Evolutionary conservation across 2,113 vertebrate species (phyloP).

Genomic region (Silurus glanis): DNA sequence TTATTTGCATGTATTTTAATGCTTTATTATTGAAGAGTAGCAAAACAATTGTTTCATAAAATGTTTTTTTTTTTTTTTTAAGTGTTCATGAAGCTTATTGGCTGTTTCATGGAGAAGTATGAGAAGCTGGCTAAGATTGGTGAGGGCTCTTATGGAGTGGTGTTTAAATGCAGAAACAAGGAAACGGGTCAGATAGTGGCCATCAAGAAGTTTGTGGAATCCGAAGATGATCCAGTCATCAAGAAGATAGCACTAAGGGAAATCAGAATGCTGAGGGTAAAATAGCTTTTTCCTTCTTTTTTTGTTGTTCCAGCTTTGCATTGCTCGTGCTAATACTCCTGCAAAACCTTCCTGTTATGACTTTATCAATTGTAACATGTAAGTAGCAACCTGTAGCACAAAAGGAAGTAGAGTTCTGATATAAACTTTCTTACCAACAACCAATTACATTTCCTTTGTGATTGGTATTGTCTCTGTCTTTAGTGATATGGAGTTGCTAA

Average conservation of each 20-base stretch:
- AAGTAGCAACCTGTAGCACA: background rate
- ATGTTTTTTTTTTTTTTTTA: background rate
- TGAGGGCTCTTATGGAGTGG: slow-evolving; percentile 91
- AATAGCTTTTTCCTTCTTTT: background rate
- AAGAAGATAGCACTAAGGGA: slow-evolving; percentile 91
- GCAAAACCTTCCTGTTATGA: background rate
- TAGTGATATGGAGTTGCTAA: background rate
- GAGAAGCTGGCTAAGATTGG: slow-evolving; percentile 92
- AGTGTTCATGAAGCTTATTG: slow-evolving; percentile 23
- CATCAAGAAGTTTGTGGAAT: slow-evolving; percentile 94
- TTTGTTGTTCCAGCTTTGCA: background rate
- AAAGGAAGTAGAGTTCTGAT: background rate
- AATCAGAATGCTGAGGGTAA: slow-evolving; percentile 92
- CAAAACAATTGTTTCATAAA: background rate
- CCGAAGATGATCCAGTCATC: slow-evolving; percentile 91
- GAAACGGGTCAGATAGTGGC: slow-evolving; percentile 91
- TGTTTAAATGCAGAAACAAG: slow-evolving; percentile 91
- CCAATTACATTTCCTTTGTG: background rate
- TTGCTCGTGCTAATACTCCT: background rate
- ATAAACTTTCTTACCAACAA: background rate
- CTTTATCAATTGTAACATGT: background rate
- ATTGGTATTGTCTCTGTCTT: background rate
- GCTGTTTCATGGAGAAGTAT: slow-evolving; percentile 86
- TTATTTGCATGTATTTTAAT: background rate
- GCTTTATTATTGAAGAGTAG: background rate